Evolutionary conservation across 2,113 vertebrate genomes (phyloP).

Genomic region (Mormyrus lacerda): DNA sequence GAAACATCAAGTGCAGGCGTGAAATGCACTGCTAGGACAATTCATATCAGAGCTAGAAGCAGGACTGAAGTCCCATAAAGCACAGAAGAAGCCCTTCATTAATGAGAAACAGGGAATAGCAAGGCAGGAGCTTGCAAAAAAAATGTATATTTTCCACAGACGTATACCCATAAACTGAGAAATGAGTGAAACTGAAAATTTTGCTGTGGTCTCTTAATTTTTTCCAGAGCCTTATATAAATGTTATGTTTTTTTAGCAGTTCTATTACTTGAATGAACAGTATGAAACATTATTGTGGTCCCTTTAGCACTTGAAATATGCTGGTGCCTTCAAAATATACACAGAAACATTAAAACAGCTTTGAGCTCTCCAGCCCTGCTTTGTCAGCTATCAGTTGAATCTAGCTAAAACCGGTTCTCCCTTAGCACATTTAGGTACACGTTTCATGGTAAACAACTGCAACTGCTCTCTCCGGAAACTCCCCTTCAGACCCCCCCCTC

Average conservation of each 20-base stretch:
- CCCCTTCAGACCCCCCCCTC: conserved; percentile 27
- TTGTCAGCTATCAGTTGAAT: neutral
- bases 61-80: neutral
- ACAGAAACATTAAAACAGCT: neutral
- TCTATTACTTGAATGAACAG: neutral
- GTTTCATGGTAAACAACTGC: conserved; percentile 49
- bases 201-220: neutral
- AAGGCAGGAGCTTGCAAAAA: neutral
- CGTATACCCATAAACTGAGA: neutral
- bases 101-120: neutral
- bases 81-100: no score
- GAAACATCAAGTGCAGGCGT: neutral
- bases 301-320: neutral
- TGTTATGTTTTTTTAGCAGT: neutral
- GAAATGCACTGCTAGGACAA: neutral
- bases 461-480: neutral
- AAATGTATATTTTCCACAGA: neutral
- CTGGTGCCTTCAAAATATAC: neutral
- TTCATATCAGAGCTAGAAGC: neutral
- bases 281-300: neutral
- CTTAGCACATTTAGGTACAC: conserved; percentile 33
- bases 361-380: neutral
- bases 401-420: conserved; percentile 35
- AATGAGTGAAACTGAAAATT: neutral
- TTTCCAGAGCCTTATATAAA: neutral